Percentiles rank a stretch among this genome's conserved stretches.
phyloP scores from a whole-genome alignment of 2,888 invertebrate genomes.

The Dysmachus trigonus region DNA sequence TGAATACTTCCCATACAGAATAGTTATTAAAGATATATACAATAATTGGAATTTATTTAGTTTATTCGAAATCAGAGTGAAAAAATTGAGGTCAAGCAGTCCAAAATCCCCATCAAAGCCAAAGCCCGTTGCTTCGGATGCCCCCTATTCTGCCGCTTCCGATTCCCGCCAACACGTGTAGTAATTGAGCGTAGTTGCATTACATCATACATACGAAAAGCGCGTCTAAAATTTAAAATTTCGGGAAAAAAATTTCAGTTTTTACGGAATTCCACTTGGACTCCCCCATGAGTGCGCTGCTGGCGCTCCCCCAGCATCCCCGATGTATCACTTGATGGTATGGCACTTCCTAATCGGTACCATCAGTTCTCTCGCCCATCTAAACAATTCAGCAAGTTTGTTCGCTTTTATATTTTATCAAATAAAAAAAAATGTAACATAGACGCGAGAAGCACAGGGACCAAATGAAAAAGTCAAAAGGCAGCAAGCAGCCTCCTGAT shows the following conservation, averaged over 20 bases:
- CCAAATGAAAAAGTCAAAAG: not conserved
- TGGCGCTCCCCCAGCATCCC: not conserved
- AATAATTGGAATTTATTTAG: not conserved
- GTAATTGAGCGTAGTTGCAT: not conserved
- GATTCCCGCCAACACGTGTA: not conserved
- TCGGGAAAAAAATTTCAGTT: not conserved
- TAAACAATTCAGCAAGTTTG: constrained; percentile 26
- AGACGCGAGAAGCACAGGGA: constrained; percentile 3
- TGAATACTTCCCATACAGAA: not conserved
- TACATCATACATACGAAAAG: not conserved
- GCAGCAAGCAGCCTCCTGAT: not conserved
- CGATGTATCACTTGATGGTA: not conserved
- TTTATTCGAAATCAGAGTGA: not conserved
- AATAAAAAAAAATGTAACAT: constrained; percentile 11
- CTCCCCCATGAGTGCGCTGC: not conserved
- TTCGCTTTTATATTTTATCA: not conserved
- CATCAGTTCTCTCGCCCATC: not conserved
- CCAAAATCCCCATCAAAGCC: not conserved
- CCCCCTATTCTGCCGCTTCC: not conserved
- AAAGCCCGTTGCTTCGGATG: not conserved
- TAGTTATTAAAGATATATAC: not conserved
- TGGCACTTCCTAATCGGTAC: constrained; percentile 14
- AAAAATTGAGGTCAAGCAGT: not conserved
- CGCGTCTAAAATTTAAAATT: not conserved
- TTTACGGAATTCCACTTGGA: not conserved